phyloP scores from a whole-genome alignment of 2,113 vertebrate species.

The Ophiodon elongatus region DNA sequence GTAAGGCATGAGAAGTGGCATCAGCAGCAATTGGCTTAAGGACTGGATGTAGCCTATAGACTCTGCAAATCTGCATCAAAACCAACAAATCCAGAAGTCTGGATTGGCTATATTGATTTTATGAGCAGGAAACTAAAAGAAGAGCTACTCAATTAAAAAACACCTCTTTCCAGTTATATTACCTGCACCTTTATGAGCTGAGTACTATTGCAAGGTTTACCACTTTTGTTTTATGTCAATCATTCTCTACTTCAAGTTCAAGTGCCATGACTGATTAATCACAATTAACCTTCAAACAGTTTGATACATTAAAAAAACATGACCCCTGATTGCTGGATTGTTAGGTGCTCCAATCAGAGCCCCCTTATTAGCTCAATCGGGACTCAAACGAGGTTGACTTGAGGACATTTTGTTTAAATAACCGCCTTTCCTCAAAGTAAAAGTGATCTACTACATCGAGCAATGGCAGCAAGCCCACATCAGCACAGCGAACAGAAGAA shows the following conservation, averaged over 20 bases:
- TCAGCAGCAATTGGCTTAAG: constrained; percentile 32
- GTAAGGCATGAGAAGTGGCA: constrained; percentile 31
- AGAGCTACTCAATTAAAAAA: not conserved
- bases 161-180: not conserved
- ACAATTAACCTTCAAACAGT: constrained; percentile 35
- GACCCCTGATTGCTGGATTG: constrained; percentile 41
- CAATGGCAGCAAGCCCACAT: not conserved
- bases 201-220: not conserved
- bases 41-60: not conserved
- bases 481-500: not conserved
- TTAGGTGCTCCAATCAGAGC: constrained; percentile 46
- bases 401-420: constrained; percentile 5
- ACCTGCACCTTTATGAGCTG: not conserved
- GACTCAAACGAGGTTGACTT: not conserved
- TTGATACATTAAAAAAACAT: constrained; percentile 28
- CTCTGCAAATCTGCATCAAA: constrained; percentile 32
- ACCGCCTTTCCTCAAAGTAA: constrained; percentile 1
- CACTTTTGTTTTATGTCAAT: constrained; percentile 29
- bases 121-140: constrained; percentile 8
- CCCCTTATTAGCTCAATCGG: constrained; percentile 29
- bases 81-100: not conserved
- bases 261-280: constrained; percentile 52
- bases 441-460: not conserved
- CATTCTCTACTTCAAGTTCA: constrained; percentile 30
- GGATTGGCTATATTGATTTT: constrained; percentile 8